Base-by-base conservation (phyloP, 2,113 vertebrate species). In the Tonatia bakeri region DNA sequence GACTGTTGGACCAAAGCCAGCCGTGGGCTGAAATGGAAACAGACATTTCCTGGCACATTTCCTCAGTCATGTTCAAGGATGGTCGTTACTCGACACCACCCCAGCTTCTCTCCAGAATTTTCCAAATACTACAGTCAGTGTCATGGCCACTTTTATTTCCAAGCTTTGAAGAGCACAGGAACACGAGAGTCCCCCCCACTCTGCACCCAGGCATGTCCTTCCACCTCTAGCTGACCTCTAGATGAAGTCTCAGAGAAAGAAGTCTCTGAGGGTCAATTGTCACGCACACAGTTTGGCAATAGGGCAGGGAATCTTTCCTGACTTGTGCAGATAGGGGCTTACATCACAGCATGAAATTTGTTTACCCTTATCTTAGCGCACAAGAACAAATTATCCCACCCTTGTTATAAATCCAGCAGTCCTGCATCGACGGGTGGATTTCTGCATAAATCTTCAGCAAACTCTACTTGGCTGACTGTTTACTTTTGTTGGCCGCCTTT, bases 301-400 rank as follows among this genome's bases (percentile, higher is more conserved):
- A 43, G 91, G 69, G 82, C 82, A 61, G 45, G 52, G 45, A 80
- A 65, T 80, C 92, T 69, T 94, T 75, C 85, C 95, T 90, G 93
- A 73, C 81, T 91, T 91, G 84, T 69, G 59, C 72, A 94, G 92
- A 91, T 79, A 95, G 92, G 28, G 64, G 38, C 84, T 97, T 36
- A 80, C 45, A 87, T 91, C 84, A 43, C 92, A 83, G 95, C 77
- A 45, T 65, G 88, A 70, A 90, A 96, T 97, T 67, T 96, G 95
- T 97, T 97, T 97, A 70, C 88, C 67, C 77, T 97, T 96, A 97
- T 95, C 94, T 97, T n/a, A 79, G 90, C 77, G 61, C 54, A 70
- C 52, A 89, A 95, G 94, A 96, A 95, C 87, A 97, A 95, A 97
- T 90, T 47, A 86, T 52, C 76, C 82, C 19, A 19, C 36, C 36